Evolutionary conservation across 2,113 vertebrate genomes (phyloP), one percentile per base, ranked within the genome.

Genomic region (Delphinus delphis): DNA sequence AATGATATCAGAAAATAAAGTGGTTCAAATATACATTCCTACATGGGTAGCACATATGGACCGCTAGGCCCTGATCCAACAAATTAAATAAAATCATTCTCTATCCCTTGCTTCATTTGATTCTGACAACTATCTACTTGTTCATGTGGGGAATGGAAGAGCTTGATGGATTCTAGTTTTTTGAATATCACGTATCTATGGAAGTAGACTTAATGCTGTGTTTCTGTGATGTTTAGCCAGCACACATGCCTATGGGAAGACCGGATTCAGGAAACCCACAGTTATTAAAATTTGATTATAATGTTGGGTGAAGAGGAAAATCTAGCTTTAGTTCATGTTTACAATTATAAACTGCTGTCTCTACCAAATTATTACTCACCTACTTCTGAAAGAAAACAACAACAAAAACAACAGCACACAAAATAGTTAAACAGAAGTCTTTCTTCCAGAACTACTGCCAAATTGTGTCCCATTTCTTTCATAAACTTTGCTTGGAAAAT

Each of bases 401-500:
- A 65, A 50, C 36, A 70, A 15, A 84, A 80, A 53, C 17, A 62
- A 68, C 5, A 80, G 28, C 20, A 50, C 5, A 85, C 23, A 76
- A 92, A 87, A 83, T 10, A 93, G 58, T 26, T 83, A 96, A 81
- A 93, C 12, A 86, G 14, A 83, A 62, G n/a, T 50, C 36, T 65
- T 94, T 14, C 38, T 93, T 87, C 38, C 67, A 90, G 63, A 96
- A 15, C 6, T 36, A 79, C 8, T 90, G 20, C 67, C 68, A 96
- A 96, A 7, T 62, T 80, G 15, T 93, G 65, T 84, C 63, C 28
- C 36, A 55, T 71, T 91, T 95, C 25, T 93, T 95, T 88, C 36
- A 81, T 47, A 92, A 92, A 79, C 36, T 83, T 96, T 65, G 17
- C 44, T 90, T 93, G 44, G 44, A 98, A 95, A 96, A 91, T 60